Conservation (phyloP, 1,140 invertebrate species). For the Lucilia cuprina region DNA sequence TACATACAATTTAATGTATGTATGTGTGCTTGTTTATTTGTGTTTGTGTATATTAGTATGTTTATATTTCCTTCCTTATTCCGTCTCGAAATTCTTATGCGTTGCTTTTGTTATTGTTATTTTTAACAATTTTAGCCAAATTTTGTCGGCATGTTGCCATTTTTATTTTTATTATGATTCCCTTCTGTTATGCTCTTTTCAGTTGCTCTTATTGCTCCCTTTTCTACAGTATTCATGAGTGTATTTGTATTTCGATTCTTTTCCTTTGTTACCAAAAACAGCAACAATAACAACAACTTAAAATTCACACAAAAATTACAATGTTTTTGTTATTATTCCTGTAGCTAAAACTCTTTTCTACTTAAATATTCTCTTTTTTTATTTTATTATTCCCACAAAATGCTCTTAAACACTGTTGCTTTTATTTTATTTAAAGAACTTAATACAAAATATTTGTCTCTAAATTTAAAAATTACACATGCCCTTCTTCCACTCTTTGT, state of each 20-base stretch:
- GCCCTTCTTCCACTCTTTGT: not conserved
- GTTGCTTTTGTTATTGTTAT: not conserved
- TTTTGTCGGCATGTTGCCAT: not conserved
- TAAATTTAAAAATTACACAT: not conserved
- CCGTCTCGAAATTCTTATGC: slow-evolving; percentile 15
- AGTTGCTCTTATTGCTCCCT: not conserved
- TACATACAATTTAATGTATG: not conserved
- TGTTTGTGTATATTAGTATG: not conserved
- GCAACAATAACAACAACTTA: not conserved
- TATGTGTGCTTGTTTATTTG: not conserved
- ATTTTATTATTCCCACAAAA: no score
- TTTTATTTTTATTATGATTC: not conserved
- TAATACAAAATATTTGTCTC: not conserved
- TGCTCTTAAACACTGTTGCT: slow-evolving; percentile 7
- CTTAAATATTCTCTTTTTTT: not conserved
- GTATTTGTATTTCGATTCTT: not conserved
- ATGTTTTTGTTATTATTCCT: not conserved
- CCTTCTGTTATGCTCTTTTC: not conserved
- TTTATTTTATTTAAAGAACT: not conserved
- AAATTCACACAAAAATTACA: not conserved
- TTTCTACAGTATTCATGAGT: no score
- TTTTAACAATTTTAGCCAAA: not conserved
- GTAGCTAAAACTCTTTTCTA: not conserved
- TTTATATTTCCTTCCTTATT: slow-evolving; percentile 18
- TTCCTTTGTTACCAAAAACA: not conserved